These are phyloP conservation scores for Holotrichia oblita DNA, from an alignment of 1,140 invertebrate species.

Conservation along the genomic window DNA sequence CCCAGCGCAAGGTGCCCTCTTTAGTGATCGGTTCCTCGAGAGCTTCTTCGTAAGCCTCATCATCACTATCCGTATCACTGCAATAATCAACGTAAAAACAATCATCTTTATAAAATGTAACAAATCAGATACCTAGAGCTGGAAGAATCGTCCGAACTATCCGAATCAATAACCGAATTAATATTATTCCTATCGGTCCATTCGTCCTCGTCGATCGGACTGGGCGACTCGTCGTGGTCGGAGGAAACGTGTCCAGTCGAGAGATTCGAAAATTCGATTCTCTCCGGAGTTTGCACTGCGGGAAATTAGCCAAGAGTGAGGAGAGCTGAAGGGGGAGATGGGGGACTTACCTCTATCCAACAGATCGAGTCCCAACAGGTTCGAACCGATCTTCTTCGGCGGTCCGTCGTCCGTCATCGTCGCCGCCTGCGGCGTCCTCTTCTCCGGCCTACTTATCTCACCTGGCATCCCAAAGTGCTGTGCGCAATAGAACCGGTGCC, in stretches of 20 bases:
- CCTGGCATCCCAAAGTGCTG: constrained; percentile 78
- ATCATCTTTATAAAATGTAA: no score
- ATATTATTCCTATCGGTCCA: constrained; percentile 93
- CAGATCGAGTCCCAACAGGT: constrained; percentile 66
- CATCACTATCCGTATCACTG: constrained; percentile 68
- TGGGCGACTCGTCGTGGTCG: constrained; percentile 76
- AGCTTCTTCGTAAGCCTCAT: constrained; percentile 71
- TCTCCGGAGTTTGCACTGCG: constrained; percentile 77
- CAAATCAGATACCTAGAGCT: constrained; percentile 58
- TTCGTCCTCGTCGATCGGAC: constrained; percentile 91
- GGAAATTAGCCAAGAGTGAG: constrained; percentile 41
- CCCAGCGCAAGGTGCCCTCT: constrained; percentile 71
- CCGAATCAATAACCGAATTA: constrained; percentile 75
- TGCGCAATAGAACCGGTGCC: constrained; percentile 81
- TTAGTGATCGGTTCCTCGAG: constrained; percentile 71
- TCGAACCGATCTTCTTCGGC: constrained; percentile 25
- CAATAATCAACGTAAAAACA: constrained; percentile 28
- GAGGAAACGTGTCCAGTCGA: constrained; percentile 69
- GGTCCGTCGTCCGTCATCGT: constrained; percentile 57
- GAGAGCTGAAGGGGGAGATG: background rate
- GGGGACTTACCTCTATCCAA: constrained; percentile 65
- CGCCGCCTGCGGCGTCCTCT: constrained; percentile 40
- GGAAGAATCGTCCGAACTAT: constrained; percentile 77
- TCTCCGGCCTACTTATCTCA: constrained; percentile 58
- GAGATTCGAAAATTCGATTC: constrained; percentile 81